Evolutionary conservation across 37 sponge, comb jelly and placozoan genomes (phyloP).

Genomic region (Oscarella lobularis): DNA sequence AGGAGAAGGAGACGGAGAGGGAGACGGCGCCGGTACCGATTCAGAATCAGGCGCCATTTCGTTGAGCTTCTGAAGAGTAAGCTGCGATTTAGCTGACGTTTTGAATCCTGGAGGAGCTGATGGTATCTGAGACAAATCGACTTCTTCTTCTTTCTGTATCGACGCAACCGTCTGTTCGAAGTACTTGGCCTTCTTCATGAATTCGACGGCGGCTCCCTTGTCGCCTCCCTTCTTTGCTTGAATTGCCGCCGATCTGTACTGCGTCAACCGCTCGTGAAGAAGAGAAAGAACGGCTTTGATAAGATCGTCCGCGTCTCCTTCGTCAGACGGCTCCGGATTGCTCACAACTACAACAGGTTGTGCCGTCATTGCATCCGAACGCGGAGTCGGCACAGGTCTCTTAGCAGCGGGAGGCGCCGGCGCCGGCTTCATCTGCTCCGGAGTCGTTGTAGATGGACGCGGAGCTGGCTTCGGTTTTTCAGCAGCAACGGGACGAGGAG

Average conservation of each 20-base stretch:
- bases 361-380: neutral
- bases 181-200: neutral
- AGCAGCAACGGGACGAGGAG: constrained; percentile 3
- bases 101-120: constrained; percentile 60
- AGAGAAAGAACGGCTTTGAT: neutral
- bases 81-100: too few relatives aligned
- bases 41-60: too few relatives aligned
- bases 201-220: neutral
- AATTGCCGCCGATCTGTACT: neutral
- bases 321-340: too few relatives aligned
- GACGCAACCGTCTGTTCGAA: neutral
- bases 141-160: neutral
- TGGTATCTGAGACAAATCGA: constrained; percentile 56
- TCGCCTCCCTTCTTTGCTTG: neutral
- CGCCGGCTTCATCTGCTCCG: neutral
- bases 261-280: neutral
- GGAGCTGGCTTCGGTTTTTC: constrained; percentile 9
- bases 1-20: neutral
- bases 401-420: neutral
- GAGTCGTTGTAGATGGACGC: neutral
- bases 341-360: too few relatives aligned
- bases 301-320: too few relatives aligned
- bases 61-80: too few relatives aligned
- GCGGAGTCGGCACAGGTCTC: neutral
- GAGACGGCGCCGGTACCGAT: too few relatives aligned